Base-by-base conservation (phyloP, 2,888 invertebrate genomes). In the Lagria hirta region DNA sequence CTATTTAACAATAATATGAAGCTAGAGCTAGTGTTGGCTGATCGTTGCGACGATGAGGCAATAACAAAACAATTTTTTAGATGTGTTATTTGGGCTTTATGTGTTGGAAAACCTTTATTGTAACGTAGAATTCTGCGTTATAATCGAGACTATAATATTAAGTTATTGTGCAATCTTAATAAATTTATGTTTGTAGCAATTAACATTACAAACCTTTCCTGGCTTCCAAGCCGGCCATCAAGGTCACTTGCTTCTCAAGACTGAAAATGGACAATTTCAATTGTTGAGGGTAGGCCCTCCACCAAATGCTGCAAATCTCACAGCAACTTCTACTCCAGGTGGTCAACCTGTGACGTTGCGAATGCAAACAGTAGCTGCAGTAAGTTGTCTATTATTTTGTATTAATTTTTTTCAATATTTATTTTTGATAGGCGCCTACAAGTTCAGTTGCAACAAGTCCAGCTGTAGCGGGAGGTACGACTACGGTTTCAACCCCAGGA, bases 221-320 rank as follows among this genome's bases (percentile, higher is more conserved):
- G 85, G 86, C 69, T 80, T 90, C 57, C 91, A 88, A 75, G 84
- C 88, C 58, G 87, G 89, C 70, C 88, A 91, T 72, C 90, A 88
- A 73, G 85, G 86, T 50, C 89, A 93, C 71, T 80, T 96, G 72
- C 81, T 96, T 70, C 80, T 96, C 72, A 95, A 94, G 80, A 96
- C 95, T 68, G 96, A 96, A 77, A 94, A 90, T 79, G 96, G 96
- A 67, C 92, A 93, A 73, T 90, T 88, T 75, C 94, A 96, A 74
- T 78, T 96, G 71, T 78, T 96, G 68, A 83, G 93, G 71, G 88
- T 92, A 62, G 89, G 89, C 55, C 88, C 89, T 58, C 84, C 89
- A 52, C 82, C 88, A 44, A 73, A 81, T 46, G 76, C 81, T 58
- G 66, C 72, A 5, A 66, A 73, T 21, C 72, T 75, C 37, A 54